Evolutionary conservation across 2,113 vertebrate species (phyloP), one percentile per base, ranked within the genome.

Genomic region (Anolis carolinensis): DNA sequence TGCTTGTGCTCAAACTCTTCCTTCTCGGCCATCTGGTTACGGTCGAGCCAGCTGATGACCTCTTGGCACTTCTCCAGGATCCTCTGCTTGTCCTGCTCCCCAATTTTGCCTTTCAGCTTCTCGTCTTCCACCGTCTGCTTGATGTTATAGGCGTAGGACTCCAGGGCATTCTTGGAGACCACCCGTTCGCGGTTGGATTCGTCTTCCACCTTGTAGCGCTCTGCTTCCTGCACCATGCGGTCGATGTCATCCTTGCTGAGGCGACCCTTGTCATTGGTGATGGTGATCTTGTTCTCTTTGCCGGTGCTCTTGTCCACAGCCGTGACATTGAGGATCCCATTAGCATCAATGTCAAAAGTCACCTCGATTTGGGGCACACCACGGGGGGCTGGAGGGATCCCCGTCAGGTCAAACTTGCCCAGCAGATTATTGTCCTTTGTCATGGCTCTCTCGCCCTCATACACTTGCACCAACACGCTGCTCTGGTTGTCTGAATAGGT

Each of bases 381-480:
- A 4, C 97, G 95, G 52, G 97, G 97, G 0, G 97, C 97, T 0
- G 97, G 97, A 21, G 97, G 96, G 32, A 97, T 97, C 71, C 96
- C 97, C 0, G 95, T 97, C 13, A 97, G 94, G 86, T 97, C 97
- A 90, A 97, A 97, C 90, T 97, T 97, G 91, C 97, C 97, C 89
- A 97, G 92, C 81, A 97, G 94, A 88, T 97, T 97, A 93, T 97
- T 97, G 94, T 97, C 97, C 90, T 96, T 97, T 0, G 97, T 97
- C 97, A 97, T 97, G 70, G 97, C 96, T 7, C 97, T 93, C 88
- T 97, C 97, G 0, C 97, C 97, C 67, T 97, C 97, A 0, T 96
- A 97, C 7, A 97, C 97, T 90, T 97, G 97, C 84, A 97, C 96
- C 70, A 97, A 90, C 85, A 97, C 97, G 0, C 97, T 97, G 93